Base-by-base conservation (phyloP, 2,888 invertebrate genomes). In the Colostygia pectinataria region DNA sequence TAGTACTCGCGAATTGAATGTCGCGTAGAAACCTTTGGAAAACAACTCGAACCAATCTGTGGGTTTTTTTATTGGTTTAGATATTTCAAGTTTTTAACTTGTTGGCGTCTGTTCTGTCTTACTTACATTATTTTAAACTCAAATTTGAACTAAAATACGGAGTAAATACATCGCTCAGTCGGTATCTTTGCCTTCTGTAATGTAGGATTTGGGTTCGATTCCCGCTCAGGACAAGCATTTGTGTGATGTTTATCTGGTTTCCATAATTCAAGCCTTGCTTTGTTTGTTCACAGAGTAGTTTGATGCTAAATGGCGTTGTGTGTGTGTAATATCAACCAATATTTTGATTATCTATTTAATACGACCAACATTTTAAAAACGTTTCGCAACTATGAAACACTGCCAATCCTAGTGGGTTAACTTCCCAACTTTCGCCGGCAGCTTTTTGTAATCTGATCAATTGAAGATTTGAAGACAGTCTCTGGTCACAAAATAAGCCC, bases 301-400 rank as follows among this genome's bases (percentile, higher is more conserved):
- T n/a, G n/a, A n/a, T n/a, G n/a, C n/a, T n/a, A n/a, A n/a, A n/a
- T n/a, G n/a, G n/a, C n/a, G n/a, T n/a, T n/a, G n/a, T n/a, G n/a
- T n/a, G n/a, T n/a, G n/a, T n/a, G n/a, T n/a, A n/a, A n/a, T n/a
- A n/a, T n/a, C n/a, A n/a, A n/a, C n/a, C n/a, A n/a, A n/a, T n/a
- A n/a, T n/a, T n/a, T n/a, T n/a, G n/a, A n/a, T n/a, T n/a, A n/a
- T n/a, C n/a, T n/a, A n/a, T n/a, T n/a, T n/a, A n/a, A n/a, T n/a
- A n/a, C n/a, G 58, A 60, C 59, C 47, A 59, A 50, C 52, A 55
- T 56, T 46, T 50, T 49, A 45, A 37, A 61, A 60, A 56, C 55
- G 64, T 64, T 68, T 61, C 55, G 51, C 62, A 61, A 58, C 50
- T 48, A 47, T 53, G 36, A 53, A 32, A n/a, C 13, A 32, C 28